These are phyloP conservation scores for Sorex araneus DNA, from an alignment of 2,113 vertebrate genomes.

Conservation along the genomic window DNA sequence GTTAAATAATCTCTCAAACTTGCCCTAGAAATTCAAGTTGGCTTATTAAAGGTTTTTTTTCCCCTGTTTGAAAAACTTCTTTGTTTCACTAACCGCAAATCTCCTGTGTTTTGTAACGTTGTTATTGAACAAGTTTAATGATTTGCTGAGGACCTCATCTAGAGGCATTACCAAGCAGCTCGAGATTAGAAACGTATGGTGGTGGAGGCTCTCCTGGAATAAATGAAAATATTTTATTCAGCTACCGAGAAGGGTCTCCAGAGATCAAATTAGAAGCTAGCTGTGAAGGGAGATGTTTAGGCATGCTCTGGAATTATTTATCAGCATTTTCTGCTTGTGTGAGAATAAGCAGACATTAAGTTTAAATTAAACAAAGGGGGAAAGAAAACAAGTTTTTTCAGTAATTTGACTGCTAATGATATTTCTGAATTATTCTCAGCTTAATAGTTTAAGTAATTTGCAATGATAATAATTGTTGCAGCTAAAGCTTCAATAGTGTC, in stretches of 20 bases:
- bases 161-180: slow-evolving; percentile 89
- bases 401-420: slow-evolving; percentile 91
- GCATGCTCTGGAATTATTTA: slow-evolving; percentile 94
- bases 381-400: slow-evolving; percentile 88
- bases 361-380: slow-evolving; percentile 92
- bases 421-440: slow-evolving; percentile 90
- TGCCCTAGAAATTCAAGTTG: slow-evolving; percentile 87
- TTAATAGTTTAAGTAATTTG: slow-evolving; percentile 91
- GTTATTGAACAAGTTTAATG: slow-evolving; percentile 93
- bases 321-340: slow-evolving; percentile 91
- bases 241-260: slow-evolving; percentile 89
- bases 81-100: slow-evolving; percentile 88
- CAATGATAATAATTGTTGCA: slow-evolving; percentile 88
- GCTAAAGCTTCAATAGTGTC: slow-evolving; percentile 79
- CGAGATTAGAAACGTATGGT: slow-evolving; percentile 91
- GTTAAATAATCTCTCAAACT: slow-evolving; percentile 86
- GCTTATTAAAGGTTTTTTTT: slow-evolving; percentile 81
- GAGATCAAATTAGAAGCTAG: slow-evolving; percentile 94
- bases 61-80: slow-evolving; percentile 87
- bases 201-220: slow-evolving; percentile 88
- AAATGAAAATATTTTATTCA: slow-evolving; percentile 92
- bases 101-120: slow-evolving; percentile 91
- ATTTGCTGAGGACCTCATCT: slow-evolving; percentile 92
- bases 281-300: slow-evolving; percentile 93
- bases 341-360: slow-evolving; percentile 92